These are phyloP conservation scores for Drosophila arizonae DNA, from an alignment of 1,140 invertebrate species.

Conservation along the genomic window DNA sequence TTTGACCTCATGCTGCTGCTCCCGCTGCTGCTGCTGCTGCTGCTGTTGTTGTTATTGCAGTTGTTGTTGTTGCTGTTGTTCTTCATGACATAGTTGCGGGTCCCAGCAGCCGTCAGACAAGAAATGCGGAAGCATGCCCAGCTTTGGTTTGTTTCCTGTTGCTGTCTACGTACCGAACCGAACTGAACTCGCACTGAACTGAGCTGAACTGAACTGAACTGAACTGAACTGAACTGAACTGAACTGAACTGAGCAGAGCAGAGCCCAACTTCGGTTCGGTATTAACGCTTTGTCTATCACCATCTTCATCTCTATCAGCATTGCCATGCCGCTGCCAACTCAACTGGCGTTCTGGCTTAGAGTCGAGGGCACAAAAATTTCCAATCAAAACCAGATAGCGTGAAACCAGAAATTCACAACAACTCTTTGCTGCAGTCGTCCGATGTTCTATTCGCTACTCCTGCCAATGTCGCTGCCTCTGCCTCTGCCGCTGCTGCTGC, in stretches of 20 bases:
- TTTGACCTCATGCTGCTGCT: slow-evolving; percentile 30
- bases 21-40: background rate
- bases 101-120: slow-evolving; percentile 16
- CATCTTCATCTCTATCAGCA: slow-evolving; percentile 26
- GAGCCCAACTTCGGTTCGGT: slow-evolving; percentile 5
- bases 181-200: background rate
- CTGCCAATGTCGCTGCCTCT: too few species aligned
- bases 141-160: slow-evolving; percentile 70
- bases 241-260: too few species aligned
- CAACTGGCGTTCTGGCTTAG: slow-evolving; percentile 19
- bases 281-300: slow-evolving; percentile 28
- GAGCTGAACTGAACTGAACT: background rate
- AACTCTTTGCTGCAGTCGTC: slow-evolving; percentile 60
- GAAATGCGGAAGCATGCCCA: slow-evolving; percentile 67
- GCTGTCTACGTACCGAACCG: slow-evolving; percentile 7
- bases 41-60: background rate
- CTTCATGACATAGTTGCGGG: slow-evolving; percentile 71
- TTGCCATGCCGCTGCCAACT: slow-evolving; percentile 44
- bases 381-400: slow-evolving; percentile 75
- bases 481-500: background rate
- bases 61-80: slow-evolving; percentile 35
- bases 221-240: background rate
- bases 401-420: slow-evolving; percentile 74
- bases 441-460: slow-evolving; percentile 7
- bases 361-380: slow-evolving; percentile 51